Conservation (phyloP, 2,888 invertebrate genomes). For the Branchellion lobata region DNA sequence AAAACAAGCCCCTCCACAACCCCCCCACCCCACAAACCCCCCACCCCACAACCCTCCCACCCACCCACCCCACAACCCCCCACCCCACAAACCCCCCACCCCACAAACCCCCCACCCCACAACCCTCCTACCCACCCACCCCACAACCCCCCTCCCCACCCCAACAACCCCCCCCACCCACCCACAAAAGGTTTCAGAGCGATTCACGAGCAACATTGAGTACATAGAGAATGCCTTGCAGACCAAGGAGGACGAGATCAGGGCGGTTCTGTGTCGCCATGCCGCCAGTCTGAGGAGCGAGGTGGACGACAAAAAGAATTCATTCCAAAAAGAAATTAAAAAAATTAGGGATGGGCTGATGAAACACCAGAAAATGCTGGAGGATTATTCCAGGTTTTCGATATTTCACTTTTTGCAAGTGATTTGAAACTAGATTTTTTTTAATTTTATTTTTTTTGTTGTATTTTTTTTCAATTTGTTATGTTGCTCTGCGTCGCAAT, state of each 20-base stretch:
- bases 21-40: too few relatives aligned
- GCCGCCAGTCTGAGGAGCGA: slow-evolving; percentile 28
- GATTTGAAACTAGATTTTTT: neutral
- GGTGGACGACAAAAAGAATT: slow-evolving; percentile 29
- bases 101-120: too few relatives aligned
- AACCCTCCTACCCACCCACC: too few relatives aligned
- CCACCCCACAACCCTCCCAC: too few relatives aligned
- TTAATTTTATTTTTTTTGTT: neutral
- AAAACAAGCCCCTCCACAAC: too few relatives aligned
- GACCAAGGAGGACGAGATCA: slow-evolving; percentile 35
- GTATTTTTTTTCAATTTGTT: neutral
- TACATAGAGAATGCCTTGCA: slow-evolving; percentile 33
- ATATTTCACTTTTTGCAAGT: neutral
- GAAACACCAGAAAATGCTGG: slow-evolving; percentile 27
- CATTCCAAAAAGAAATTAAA: slow-evolving; percentile 23
- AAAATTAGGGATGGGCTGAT: slow-evolving; percentile 22
- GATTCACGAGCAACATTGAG: slow-evolving; percentile 30
- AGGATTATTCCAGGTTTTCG: slow-evolving; percentile 15
- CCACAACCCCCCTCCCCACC: too few relatives aligned
- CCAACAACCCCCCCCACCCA: too few relatives aligned
- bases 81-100: too few relatives aligned
- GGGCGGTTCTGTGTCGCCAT: neutral
- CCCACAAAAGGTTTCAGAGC: slow-evolving; percentile 32
- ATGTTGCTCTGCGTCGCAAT: neutral
- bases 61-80: too few relatives aligned